A percentile compares a stretch with the other conserved stretches of the same genome.
Evolutionary conservation across 1,140 invertebrate species (phyloP).

Genomic region (Megalopta genalis): DNA sequence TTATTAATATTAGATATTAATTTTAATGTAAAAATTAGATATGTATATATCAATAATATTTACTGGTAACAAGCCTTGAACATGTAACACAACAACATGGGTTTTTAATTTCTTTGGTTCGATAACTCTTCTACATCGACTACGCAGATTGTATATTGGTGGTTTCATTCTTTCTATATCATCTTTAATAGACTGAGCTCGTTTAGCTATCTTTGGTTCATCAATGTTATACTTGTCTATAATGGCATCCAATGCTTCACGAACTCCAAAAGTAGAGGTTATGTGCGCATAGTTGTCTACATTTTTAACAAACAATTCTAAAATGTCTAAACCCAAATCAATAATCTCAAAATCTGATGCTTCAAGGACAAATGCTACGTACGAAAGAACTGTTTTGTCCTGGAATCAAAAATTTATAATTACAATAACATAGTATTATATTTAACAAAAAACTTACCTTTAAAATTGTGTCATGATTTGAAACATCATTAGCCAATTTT

Average conservation of each 20-base stretch:
- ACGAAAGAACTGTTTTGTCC: slow-evolving; percentile 78
- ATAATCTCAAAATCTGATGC: slow-evolving; percentile 75
- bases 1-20: not conserved
- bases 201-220: slow-evolving; percentile 72
- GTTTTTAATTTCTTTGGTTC: slow-evolving; percentile 78
- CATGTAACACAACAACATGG: slow-evolving; percentile 76
- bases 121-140: slow-evolving; percentile 76
- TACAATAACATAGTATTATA: not conserved
- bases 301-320: slow-evolving; percentile 77
- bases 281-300: slow-evolving; percentile 78
- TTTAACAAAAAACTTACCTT: slow-evolving; percentile 68
- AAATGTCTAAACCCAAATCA: slow-evolving; percentile 71
- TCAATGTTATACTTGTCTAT: slow-evolving; percentile 73
- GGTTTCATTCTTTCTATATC: slow-evolving; percentile 78
- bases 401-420: slow-evolving; percentile 52
- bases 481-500: slow-evolving; percentile 75
- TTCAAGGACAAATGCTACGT: slow-evolving; percentile 77
- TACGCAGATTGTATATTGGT: slow-evolving; percentile 78
- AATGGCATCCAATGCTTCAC: slow-evolving; percentile 76
- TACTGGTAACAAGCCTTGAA: slow-evolving; percentile 77
- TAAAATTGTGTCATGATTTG: slow-evolving; percentile 79
- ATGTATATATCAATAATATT: slow-evolving; percentile 33
- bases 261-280: slow-evolving; percentile 78
- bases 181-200: slow-evolving; percentile 73
- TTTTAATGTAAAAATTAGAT: not conserved